phyloP scores from a whole-genome alignment of 2,888 invertebrate species.

The Brachycybe producta region DNA sequence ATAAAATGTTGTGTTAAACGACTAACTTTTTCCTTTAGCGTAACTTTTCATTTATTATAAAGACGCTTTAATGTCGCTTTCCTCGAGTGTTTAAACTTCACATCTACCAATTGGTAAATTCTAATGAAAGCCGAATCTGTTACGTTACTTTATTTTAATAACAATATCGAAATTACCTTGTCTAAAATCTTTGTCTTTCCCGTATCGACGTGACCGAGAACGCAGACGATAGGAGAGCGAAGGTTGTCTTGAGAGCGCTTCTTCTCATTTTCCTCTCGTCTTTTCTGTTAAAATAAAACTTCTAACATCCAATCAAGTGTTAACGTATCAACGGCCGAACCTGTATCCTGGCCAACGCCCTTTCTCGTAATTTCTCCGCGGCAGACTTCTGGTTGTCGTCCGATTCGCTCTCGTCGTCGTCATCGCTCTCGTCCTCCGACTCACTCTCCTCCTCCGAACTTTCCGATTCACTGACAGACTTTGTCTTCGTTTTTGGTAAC shows the following conservation, averaged over 20 bases:
- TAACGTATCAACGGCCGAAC: slow-evolving; percentile 30
- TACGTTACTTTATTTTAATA: slow-evolving; percentile 19
- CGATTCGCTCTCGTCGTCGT: slow-evolving; percentile 23
- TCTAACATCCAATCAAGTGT: neutral
- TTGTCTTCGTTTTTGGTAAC: neutral
- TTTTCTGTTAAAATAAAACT: slow-evolving; percentile 38
- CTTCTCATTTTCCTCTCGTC: slow-evolving; percentile 55
- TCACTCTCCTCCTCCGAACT: slow-evolving; percentile 29
- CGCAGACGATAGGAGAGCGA: slow-evolving; percentile 93
- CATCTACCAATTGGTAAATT: too few species aligned
- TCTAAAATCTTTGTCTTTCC: slow-evolving; percentile 99
- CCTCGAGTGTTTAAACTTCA: too few species aligned
- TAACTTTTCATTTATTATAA: too few species aligned
- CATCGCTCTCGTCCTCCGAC: slow-evolving; percentile 33
- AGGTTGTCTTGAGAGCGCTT: slow-evolving; percentile 53
- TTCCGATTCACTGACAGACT: slow-evolving; percentile 26
- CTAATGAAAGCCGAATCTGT: too few species aligned
- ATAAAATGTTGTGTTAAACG: too few species aligned
- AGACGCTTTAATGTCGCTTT: too few species aligned
- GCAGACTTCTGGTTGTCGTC: slow-evolving; percentile 49
- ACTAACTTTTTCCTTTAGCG: too few species aligned
- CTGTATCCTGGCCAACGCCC: slow-evolving; percentile 57
- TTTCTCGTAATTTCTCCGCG: slow-evolving; percentile 58
- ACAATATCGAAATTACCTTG: slow-evolving; percentile 42
- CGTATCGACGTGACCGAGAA: slow-evolving; percentile 97